Conservation (phyloP, 2,888 invertebrate genomes). For the Temnothorax ravouxi region DNA sequence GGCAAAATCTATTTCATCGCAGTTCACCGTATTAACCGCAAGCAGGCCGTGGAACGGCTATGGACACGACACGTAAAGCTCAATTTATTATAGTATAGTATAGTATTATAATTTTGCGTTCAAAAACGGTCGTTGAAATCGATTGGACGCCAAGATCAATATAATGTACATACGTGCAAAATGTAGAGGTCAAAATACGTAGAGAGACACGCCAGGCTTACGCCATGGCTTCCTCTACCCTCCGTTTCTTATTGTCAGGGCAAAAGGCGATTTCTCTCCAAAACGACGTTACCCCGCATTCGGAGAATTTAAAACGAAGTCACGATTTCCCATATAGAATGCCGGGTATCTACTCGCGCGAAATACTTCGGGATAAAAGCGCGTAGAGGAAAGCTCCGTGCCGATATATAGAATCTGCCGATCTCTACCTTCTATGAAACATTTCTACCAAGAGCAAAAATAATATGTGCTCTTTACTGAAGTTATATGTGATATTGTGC, state of each 20-base stretch:
- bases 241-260: conserved; percentile 77
- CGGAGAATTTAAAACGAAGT: conserved; percentile 81
- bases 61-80: conserved; percentile 52
- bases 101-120: conserved; percentile 57
- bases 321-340: conserved; percentile 76
- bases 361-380: conserved; percentile 70
- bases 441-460: conserved; percentile 46
- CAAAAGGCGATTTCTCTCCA: conserved; percentile 80
- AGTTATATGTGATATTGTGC: conserved; percentile 19
- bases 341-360: conserved; percentile 64
- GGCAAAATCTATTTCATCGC: conserved; percentile 50
- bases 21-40: conserved; percentile 36
- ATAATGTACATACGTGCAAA: conserved; percentile 7
- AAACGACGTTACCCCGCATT: conserved; percentile 78
- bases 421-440: conserved; percentile 52
- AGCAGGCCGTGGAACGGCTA: conserved; percentile 9
- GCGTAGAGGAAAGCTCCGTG: conserved; percentile 54
- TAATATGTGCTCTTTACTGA: conserved; percentile 21
- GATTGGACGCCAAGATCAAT: conserved; percentile 40
- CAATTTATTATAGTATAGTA: background rate
- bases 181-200: conserved; percentile 11
- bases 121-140: conserved; percentile 62
- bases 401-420: conserved; percentile 62
- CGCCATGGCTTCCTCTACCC: conserved; percentile 54
- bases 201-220: conserved; percentile 12